Base-by-base conservation (phyloP, 2,113 vertebrate species). In the Daphoenositta chrysoptera region DNA sequence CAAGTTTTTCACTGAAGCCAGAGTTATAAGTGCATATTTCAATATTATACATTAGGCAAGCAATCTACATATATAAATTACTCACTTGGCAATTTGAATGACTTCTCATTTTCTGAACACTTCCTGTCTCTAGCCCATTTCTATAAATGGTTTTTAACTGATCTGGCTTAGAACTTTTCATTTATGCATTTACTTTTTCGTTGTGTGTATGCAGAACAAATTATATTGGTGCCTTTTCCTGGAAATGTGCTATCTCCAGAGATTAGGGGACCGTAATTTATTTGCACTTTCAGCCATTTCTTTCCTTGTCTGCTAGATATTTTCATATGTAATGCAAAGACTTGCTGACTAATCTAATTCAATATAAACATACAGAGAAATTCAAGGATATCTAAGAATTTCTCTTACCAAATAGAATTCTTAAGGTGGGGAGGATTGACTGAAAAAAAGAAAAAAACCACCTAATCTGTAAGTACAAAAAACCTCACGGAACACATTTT, bases 241-340 rank as follows among this genome's bases (percentile, higher is more conserved):
- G 53, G 61, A 79, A 76, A 68, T 50, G 26, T 61, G 9, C 37
- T 87, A 45, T 89, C 87, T 89, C 28, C 61, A 85, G 81, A 89
- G 61, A 95, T 94, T 93, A 94, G 30, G 39, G n/a, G 14, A 68
- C 48, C 82, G 44, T 51, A 71, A 63, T 84, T 87, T 87, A 75
- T 87, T 94, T 82, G 30, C 37, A 53, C 61, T 87, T 84, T 84
- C 64, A 78, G 10, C 21, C 30, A n/a, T 63, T 92, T 91, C 54
- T 73, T 85, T 90, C 7, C 35, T 66, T 84, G 30, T 73, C 77
- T 81, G 44, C 44, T 87, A 92, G 69, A 68, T 64, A 60, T 48
- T 87, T 91, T 77, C 35, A 23, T 87, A 60, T 71, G 76, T 78
- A 44, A 84, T 81, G 68, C 71, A 86, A 87, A 70, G 15, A 27